Percentiles rank a stretch among this genome's conserved stretches.
These are phyloP conservation scores for Anisognathus igniventris DNA, from an alignment of 2,797 vertebrate genomes.

Conservation along the genomic window DNA sequence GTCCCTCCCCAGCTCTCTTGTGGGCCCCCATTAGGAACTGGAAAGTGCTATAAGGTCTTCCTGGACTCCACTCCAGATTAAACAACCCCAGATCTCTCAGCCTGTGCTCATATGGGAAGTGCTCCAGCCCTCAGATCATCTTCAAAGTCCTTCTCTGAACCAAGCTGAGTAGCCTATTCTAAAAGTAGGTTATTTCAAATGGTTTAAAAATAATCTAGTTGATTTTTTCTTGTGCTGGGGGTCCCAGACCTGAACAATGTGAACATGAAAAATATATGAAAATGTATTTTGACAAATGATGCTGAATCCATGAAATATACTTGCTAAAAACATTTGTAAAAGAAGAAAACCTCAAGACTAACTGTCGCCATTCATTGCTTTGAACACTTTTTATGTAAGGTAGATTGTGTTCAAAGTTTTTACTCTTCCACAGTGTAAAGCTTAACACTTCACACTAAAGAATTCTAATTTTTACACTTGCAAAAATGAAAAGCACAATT, in stretches of 20 bases:
- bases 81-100: background rate
- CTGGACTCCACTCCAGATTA: background rate
- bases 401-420: background rate
- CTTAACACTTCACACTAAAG: background rate
- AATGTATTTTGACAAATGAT: background rate
- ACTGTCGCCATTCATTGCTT: background rate
- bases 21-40: background rate
- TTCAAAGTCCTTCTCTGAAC: background rate
- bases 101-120: accelerated
- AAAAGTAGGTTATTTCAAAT: background rate
- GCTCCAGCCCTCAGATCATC: background rate
- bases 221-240: background rate
- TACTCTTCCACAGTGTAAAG: background rate
- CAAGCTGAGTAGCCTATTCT: background rate
- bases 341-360: background rate
- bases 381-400: background rate
- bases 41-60: background rate
- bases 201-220: background rate
- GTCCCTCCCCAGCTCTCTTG: background rate
- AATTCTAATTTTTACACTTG: background rate
- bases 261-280: background rate
- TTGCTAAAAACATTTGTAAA: background rate
- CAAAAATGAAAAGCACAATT: background rate
- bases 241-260: background rate
- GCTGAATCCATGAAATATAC: background rate